Evolutionary conservation across 2,113 vertebrate species (phyloP), one percentile per base, ranked within the genome.

Genomic region (Donacobius atricapilla): DNA sequence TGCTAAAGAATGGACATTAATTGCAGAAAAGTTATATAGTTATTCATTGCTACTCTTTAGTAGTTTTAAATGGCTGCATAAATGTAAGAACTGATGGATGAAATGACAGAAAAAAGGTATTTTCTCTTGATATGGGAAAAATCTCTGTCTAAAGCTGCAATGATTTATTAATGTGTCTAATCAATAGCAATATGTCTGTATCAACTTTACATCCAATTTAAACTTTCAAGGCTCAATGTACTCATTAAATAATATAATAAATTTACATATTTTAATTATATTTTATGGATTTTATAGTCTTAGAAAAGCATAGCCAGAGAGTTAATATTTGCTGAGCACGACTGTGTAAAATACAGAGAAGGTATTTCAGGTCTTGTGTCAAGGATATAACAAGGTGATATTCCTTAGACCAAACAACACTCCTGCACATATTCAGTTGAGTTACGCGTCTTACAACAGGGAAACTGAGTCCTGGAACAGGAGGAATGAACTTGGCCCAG

Each of bases 191-290:
- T 97, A 96, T 96, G 89, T 93, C 87, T 48, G n/a, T 97, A 97
- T 97, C 97, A 97, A 97, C 97, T 98, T 97, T 91, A 97, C 77
- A 97, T 94, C 96, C 97, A 97, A 98, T 97, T 97, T 98, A 97
- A 98, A 97, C 80, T 97, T 97, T 90, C 93, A 97, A 95, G 94
- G 97, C 96, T 97, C 96, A 92, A 89, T 96, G 97, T 98, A 96
- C 96, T 97, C 96, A 96, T 98, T 98, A 97, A 97, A 97, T 95
- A 96, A 95, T 93, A 97, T 97, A 97, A 98, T 97, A 96, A 96
- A 98, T 98, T 97, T 98, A 97, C 97, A 98, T 98, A 98, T 97
- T 97, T 98, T 98, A 97, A 98, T 98, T 98, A 97, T 96, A 97
- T 95, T 98, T 97, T 97, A 98, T 98, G 93, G 98, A 98, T 98